A percentile compares a stretch with the other conserved stretches of the same genome.
phyloP scores from a whole-genome alignment of 2,797 vertebrate genomes.

The Rachycentron canadum region DNA sequence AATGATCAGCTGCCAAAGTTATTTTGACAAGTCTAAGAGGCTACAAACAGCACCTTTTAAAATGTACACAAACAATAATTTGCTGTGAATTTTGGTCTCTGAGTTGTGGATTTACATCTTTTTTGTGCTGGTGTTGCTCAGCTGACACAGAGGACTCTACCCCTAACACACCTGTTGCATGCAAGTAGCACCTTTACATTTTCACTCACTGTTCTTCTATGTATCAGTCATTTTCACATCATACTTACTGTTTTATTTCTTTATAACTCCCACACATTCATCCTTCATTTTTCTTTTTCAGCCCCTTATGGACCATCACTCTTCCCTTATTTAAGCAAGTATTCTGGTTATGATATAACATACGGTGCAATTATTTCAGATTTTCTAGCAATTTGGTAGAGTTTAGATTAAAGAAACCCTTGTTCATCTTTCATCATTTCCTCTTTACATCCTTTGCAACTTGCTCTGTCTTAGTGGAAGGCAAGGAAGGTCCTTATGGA shows the following conservation, averaged over 20 bases:
- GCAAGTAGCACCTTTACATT: conserved; percentile 79
- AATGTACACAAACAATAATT: conserved; percentile 14
- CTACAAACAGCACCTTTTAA: conserved; percentile 54
- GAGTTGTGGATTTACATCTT: conserved; percentile 51
- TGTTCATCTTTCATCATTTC: conserved; percentile 35
- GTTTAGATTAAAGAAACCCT: conserved; percentile 6
- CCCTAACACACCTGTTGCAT: conserved; percentile 78
- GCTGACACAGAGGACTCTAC: conserved; percentile 82
- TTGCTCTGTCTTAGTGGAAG: conserved; percentile 75
- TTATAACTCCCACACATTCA: conserved; percentile 32
- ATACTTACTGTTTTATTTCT: conserved; percentile 20
- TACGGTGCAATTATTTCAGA: neutral
- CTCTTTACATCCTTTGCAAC: conserved; percentile 49
- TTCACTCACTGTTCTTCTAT: conserved; percentile 40
- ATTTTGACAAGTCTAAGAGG: conserved; percentile 11
- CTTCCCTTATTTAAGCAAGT: conserved; percentile 79
- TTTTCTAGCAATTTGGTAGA: conserved; percentile 9
- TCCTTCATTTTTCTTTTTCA: conserved; percentile 62
- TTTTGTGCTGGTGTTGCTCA: conserved; percentile 67
- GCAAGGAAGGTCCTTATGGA: conserved; percentile 74
- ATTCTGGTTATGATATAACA: conserved; percentile 55
- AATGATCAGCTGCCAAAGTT: neutral
- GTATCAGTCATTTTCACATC: conserved; percentile 16
- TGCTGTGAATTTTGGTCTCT: conserved; percentile 39
- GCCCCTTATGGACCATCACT: conserved; percentile 74